phyloP scores from a whole-genome alignment of 2,888 invertebrate species.

The Dryomyza anilis region DNA sequence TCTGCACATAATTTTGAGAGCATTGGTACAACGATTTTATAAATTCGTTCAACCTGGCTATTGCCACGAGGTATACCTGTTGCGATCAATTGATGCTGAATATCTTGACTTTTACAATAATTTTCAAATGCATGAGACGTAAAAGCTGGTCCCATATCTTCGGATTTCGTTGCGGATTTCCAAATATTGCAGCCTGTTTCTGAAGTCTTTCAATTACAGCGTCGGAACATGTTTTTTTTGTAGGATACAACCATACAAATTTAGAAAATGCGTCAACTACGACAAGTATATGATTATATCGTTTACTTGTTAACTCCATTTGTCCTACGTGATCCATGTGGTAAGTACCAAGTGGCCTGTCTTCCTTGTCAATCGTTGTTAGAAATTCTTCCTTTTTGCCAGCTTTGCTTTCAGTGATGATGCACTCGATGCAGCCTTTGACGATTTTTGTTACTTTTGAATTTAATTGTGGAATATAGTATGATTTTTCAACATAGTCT shows the following conservation, averaged over 20 bases:
- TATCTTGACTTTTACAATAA: slow-evolving; percentile 33
- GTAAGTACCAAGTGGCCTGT: slow-evolving; percentile 22
- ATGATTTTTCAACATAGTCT: slow-evolving; percentile 28
- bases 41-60: slow-evolving; percentile 42
- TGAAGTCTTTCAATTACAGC: no score
- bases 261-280: slow-evolving; percentile 38
- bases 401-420: slow-evolving; percentile 27
- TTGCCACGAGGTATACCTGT: slow-evolving; percentile 36
- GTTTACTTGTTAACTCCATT: slow-evolving; percentile 17
- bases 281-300: no score
- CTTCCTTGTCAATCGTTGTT: slow-evolving; percentile 29
- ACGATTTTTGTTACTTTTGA: slow-evolving; percentile 27
- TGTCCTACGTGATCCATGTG: slow-evolving; percentile 47
- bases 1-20: slow-evolving; percentile 11
- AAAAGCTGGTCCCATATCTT: slow-evolving; percentile 31
- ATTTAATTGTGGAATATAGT: slow-evolving; percentile 27
- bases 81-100: slow-evolving; percentile 23
- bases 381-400: slow-evolving; percentile 19
- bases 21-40: slow-evolving; percentile 25
- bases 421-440: slow-evolving; percentile 32
- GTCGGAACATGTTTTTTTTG: slow-evolving; percentile 45
- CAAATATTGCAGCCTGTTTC: slow-evolving; percentile 40
- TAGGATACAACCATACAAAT: slow-evolving; percentile 50
- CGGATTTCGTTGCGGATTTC: slow-evolving; percentile 27
- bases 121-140: slow-evolving; percentile 40